Conservation (phyloP, 2,888 invertebrate genomes). For the Alentia gelatinosa region DNA sequence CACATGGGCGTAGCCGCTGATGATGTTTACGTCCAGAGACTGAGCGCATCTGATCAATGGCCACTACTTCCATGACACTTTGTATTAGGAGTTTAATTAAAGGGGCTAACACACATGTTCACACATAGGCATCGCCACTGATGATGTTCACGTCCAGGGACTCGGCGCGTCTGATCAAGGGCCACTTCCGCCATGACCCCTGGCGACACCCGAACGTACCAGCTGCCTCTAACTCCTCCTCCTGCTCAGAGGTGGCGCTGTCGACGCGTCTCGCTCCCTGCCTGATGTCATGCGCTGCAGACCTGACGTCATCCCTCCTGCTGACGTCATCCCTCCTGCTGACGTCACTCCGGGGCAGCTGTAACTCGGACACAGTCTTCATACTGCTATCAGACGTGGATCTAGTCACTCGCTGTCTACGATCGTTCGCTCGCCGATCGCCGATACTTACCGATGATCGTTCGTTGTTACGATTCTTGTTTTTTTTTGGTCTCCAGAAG, state of each 20-base stretch:
- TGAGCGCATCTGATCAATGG: no score
- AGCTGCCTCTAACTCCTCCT: neutral
- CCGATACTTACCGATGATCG: no score
- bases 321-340: neutral
- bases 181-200: neutral
- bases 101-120: neutral
- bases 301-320: no score
- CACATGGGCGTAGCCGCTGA: no score
- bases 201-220: neutral
- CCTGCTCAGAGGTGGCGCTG: neutral
- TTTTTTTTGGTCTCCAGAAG: neutral
- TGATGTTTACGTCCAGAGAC: no score
- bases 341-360: neutral
- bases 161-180: neutral
- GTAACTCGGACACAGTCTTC: neutral
- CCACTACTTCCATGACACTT: no score
- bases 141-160: constrained; percentile 42
- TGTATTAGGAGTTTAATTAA: no score
- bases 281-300: no score
- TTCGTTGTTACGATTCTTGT: no score
- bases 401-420: no score
- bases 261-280: no score
- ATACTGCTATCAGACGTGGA: neutral
- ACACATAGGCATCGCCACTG: neutral
- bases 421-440: no score